Percentiles rank a stretch among this genome's conserved stretches.
Evolutionary conservation across 2,888 invertebrate genomes (phyloP).

Genomic region (Argyresthia goedartella): DNA sequence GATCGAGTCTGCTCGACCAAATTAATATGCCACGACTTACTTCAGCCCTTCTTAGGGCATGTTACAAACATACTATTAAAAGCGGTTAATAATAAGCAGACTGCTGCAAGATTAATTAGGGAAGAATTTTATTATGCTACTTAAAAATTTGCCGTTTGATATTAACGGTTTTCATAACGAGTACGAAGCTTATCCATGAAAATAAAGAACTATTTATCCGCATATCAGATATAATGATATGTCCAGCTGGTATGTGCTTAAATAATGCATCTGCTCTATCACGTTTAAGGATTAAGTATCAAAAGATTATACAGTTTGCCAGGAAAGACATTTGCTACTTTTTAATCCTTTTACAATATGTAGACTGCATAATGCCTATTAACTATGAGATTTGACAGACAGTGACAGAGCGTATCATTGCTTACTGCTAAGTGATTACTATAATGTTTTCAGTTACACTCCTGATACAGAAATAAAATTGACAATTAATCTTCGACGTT

Average conservation of each 20-base stretch:
- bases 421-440: too few relatives aligned
- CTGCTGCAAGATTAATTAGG: not conserved
- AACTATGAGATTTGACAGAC: too few relatives aligned
- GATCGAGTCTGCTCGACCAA: constrained; percentile 8
- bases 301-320: not conserved
- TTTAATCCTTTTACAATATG: not conserved
- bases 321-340: not conserved
- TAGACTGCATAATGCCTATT: too few relatives aligned
- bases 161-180: not conserved
- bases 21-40: constrained; percentile 7
- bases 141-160: not conserved
- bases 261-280: not conserved
- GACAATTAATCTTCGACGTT: constrained; percentile 3
- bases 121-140: not conserved
- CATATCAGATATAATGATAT: not conserved
- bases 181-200: not conserved
- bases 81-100: not conserved
- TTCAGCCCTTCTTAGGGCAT: not conserved
- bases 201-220: not conserved
- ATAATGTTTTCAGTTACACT: too few relatives aligned
- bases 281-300: too few relatives aligned
- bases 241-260: not conserved
- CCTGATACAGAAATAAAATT: not conserved
- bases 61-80: not conserved
- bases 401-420: too few relatives aligned